A percentile compares a stretch with the other conserved stretches of the same genome.
Evolutionary conservation across 2,797 vertebrate genomes (phyloP).

Genomic region (Chaunax sp.): DNA sequence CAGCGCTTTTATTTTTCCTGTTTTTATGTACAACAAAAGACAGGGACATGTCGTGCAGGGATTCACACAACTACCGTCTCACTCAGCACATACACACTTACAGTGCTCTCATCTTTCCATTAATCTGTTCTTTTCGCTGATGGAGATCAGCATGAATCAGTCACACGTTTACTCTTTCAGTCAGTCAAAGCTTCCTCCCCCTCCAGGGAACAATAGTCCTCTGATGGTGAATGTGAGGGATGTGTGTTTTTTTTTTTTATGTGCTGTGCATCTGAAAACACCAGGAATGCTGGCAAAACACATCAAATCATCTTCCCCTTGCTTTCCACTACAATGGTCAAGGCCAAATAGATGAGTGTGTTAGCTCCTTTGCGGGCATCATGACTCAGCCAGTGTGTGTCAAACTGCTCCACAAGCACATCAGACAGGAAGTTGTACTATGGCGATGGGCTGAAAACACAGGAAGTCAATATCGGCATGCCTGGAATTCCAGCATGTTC

Average conservation of each 20-base stretch:
- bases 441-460: slow-evolving; percentile 66
- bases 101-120: slow-evolving; percentile 10
- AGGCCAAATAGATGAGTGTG: slow-evolving; percentile 5
- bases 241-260: slow-evolving; percentile 30
- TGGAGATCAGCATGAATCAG: slow-evolving; percentile 3
- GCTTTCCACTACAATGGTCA: slow-evolving; percentile 3
- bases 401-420: slow-evolving; percentile 41
- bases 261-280: slow-evolving; percentile 34
- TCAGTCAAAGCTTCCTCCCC: not conserved
- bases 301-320: slow-evolving; percentile 13
- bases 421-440: slow-evolving; percentile 74
- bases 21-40: slow-evolving; percentile 77
- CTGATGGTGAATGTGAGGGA: slow-evolving; percentile 31
- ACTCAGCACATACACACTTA: slow-evolving; percentile 2
- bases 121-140: not conserved
- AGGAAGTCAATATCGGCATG: slow-evolving; percentile 74
- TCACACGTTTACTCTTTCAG: not conserved
- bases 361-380: slow-evolving; percentile 16
- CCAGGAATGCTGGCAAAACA: slow-evolving; percentile 33
- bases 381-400: slow-evolving; percentile 35
- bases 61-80: slow-evolving; percentile 14
- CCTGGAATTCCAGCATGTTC: slow-evolving; percentile 73
- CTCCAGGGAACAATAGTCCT: slow-evolving; percentile 47
- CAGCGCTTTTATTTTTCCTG: slow-evolving; percentile 80
- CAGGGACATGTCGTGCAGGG: slow-evolving; percentile 69